Evolutionary conservation across 1,140 invertebrate genomes (phyloP).

Genomic region (Plectrocnemia conspersa): DNA sequence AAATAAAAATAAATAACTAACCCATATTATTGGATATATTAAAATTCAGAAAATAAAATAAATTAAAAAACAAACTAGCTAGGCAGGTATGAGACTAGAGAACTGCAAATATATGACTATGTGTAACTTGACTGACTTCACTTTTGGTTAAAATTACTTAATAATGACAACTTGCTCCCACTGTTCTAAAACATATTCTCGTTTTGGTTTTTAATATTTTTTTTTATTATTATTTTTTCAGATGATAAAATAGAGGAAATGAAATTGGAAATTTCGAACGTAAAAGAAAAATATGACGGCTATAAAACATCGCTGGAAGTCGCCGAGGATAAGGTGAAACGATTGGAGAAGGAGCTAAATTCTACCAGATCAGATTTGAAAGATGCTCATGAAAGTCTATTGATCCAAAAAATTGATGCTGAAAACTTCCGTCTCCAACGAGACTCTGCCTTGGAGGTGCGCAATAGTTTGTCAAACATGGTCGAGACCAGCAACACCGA

Average conservation of each 20-base stretch:
- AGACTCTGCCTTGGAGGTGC: constrained; percentile 63
- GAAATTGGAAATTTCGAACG: not conserved
- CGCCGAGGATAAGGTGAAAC: not conserved
- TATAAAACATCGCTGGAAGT: not conserved
- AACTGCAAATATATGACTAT: too few species aligned
- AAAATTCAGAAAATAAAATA: too few species aligned
- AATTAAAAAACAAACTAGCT: too few species aligned
- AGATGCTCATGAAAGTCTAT: constrained; percentile 19
- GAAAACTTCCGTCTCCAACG: constrained; percentile 55
- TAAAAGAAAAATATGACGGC: not conserved
- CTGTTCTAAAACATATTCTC: too few species aligned
- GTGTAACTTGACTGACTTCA: too few species aligned
- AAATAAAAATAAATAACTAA: too few species aligned
- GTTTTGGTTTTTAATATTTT: too few species aligned
- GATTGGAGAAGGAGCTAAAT: not conserved
- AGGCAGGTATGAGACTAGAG: too few species aligned
- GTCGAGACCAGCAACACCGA: constrained; percentile 65
- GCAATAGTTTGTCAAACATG: constrained; percentile 64
- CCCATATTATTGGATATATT: too few species aligned
- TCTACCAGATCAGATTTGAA: not conserved
- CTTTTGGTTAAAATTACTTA: too few species aligned
- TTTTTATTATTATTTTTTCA: constrained; percentile 14
- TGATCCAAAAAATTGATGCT: constrained; percentile 53
- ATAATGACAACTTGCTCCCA: too few species aligned
- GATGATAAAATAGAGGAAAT: constrained; percentile 3